These are phyloP conservation scores for Antigone vipio DNA, from an alignment of 2,113 vertebrate species.

Conservation along the genomic window DNA sequence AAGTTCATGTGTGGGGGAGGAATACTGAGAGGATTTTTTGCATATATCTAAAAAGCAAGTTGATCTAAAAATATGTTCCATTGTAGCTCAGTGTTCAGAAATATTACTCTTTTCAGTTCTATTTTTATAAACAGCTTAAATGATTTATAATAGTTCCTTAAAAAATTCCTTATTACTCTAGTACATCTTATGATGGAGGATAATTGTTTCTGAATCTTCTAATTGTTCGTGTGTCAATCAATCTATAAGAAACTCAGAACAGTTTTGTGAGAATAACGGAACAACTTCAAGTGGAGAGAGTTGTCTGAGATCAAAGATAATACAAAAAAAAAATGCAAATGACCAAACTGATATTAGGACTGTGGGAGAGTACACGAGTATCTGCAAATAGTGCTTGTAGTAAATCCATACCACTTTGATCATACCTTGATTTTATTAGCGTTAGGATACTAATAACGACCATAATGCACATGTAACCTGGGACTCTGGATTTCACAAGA, in stretches of 20 bases:
- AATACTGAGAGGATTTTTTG: slow-evolving; percentile 30
- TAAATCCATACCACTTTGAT: neutral
- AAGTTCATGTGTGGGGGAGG: neutral
- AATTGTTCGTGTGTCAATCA: slow-evolving; percentile 26
- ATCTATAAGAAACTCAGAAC: slow-evolving; percentile 1
- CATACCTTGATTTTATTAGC: neutral
- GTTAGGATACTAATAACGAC: neutral
- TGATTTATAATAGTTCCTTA: slow-evolving; percentile 3
- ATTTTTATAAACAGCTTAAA: slow-evolving; percentile 57
- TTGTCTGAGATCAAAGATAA: neutral
- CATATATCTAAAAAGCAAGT: slow-evolving; percentile 6
- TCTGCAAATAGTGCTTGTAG: neutral
- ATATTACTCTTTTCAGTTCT: slow-evolving; percentile 50
- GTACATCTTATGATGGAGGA: slow-evolving; percentile 5
- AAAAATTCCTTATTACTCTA: slow-evolving; percentile 18
- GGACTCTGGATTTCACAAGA: neutral
- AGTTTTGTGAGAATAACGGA: neutral
- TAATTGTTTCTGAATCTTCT: slow-evolving; percentile 47
- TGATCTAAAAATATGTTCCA: slow-evolving; percentile 54
- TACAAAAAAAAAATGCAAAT: neutral
- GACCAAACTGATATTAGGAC: neutral
- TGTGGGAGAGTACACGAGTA: neutral
- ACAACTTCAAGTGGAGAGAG: neutral
- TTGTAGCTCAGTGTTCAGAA: slow-evolving; percentile 45
- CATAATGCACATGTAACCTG: neutral